Evolutionary conservation across 2,888 invertebrate species (phyloP).

Genomic region (Cyaniris semiargus): DNA sequence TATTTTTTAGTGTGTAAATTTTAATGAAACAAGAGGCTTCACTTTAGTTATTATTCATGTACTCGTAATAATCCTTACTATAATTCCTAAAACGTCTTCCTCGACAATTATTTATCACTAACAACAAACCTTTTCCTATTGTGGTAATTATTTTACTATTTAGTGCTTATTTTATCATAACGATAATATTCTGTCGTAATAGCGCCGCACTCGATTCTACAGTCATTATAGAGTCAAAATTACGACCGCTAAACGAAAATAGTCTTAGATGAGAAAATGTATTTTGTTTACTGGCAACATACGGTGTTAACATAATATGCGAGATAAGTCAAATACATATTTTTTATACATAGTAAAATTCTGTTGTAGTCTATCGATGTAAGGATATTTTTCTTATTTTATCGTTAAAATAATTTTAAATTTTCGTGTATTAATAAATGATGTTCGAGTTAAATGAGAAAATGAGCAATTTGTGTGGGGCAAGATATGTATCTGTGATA

Average conservation of each 20-base stretch:
- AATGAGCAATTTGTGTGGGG: slow-evolving; percentile 45
- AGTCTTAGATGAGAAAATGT: background rate
- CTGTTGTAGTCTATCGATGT: slow-evolving; percentile 17
- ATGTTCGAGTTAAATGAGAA: background rate
- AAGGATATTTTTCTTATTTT: slow-evolving; percentile 6
- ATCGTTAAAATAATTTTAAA: slow-evolving; percentile 8
- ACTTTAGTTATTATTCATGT: slow-evolving; percentile 1
- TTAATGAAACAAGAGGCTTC: slow-evolving; percentile 24
- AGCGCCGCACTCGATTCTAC: background rate
- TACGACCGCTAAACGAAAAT: background rate
- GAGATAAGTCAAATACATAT: background rate
- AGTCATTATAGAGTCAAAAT: background rate
- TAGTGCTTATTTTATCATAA: slow-evolving; percentile 21
- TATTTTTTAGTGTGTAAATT: background rate
- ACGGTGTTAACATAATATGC: background rate
- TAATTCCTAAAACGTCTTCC: slow-evolving; percentile 30
- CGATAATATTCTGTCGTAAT: slow-evolving; percentile 4
- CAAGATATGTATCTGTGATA: slow-evolving; percentile 73
- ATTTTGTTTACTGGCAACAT: slow-evolving; percentile 19
- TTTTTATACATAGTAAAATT: slow-evolving; percentile 20
- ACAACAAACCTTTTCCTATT: slow-evolving; percentile 11
- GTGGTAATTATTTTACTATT: slow-evolving; percentile 9
- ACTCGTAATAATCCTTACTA: slow-evolving; percentile 8
- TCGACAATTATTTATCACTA: slow-evolving; percentile 17
- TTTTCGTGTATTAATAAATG: background rate